Base-by-base conservation (phyloP, 2,888 invertebrate genomes). In the Eristalis pertinax region DNA sequence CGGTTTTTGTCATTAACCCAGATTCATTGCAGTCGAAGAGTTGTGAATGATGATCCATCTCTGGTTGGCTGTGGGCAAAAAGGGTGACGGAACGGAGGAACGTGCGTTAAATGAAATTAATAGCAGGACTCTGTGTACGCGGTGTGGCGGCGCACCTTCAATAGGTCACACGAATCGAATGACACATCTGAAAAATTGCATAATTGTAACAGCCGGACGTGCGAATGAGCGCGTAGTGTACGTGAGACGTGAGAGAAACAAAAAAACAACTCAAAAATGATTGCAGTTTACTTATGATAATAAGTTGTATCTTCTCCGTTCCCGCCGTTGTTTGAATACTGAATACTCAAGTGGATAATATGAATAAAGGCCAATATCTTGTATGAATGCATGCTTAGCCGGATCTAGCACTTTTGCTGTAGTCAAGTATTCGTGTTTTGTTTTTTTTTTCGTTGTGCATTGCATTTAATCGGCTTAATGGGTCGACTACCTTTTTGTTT, bases 181-280 rank as follows among this genome's bases (percentile, higher is more conserved):
- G 80, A 72, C 75, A 80, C 56, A 65, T 58, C 50, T 50, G 50
- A 50, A 41, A 65, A 79, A 65, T 80, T 84, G 84, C 84, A 84
- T 84, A 84, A 84, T 75, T 80, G 80, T 80, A 76, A 72, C 80
- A 76, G 65, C 75, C 84, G 84, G 76, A 84, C 84, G 84, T 84
- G 84, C 75, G 84, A 80, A 84, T 75, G 67, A 76, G 76, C 80
- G 56, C 72, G 79, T 70, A 70, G 43, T 70, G 74, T 74, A 80
- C 76, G 84, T 80, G 80, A 84, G n/a, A n/a, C n/a, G n/a, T n/a
- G n/a, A n/a, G n/a, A n/a, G 60, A 70, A 63, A 41, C n/a, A 26
- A 69, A 50, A 67, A 35, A 43, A 63, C 29, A 43, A 72, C 4
- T 4, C n/a, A 19, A 19, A 50, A n/a, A 50, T 50, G n/a, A 50